A percentile compares a stretch with the other conserved stretches of the same genome.
These are phyloP conservation scores for Athalia rosae DNA, from an alignment of 2,888 invertebrate species.

Conservation along the genomic window DNA sequence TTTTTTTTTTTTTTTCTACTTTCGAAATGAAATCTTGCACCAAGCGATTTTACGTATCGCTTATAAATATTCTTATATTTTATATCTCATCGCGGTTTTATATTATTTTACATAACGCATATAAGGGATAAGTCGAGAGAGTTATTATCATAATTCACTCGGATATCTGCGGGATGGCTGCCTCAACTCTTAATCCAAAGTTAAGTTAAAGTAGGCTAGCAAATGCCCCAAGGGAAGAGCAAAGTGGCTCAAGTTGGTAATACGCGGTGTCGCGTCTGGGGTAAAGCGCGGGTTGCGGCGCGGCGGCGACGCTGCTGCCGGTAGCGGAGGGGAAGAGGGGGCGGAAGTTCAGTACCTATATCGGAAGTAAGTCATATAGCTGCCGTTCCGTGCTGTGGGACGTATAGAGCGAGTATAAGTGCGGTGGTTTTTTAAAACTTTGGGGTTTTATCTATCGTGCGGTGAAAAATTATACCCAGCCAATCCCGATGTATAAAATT, in stretches of 20 bases:
- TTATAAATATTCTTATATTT: not conserved
- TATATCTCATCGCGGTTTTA: too few species aligned
- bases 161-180: constrained; percentile 21
- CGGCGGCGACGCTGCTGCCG: too few species aligned
- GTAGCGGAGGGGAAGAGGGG: not conserved
- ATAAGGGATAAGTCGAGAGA: not conserved
- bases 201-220: constrained; percentile 38
- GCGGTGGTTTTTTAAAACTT: constrained; percentile 21
- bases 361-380: too few species aligned
- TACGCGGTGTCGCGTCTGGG: constrained; percentile 21
- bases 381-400: too few species aligned
- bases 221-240: constrained; percentile 40
- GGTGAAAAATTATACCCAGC: not conserved
- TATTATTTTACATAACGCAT: too few species aligned
- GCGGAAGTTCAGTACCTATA: too few species aligned
- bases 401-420: not conserved
- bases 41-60: not conserved
- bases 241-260: constrained; percentile 41
- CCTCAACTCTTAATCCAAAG: constrained; percentile 41
- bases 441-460: not conserved
- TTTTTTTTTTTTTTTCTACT: too few species aligned
- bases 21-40: not conserved
- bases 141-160: constrained; percentile 31
- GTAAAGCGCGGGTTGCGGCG: not conserved
- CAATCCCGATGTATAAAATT: not conserved